Conservation (phyloP, 2,888 invertebrate species). For the Lypha dubia region DNA sequence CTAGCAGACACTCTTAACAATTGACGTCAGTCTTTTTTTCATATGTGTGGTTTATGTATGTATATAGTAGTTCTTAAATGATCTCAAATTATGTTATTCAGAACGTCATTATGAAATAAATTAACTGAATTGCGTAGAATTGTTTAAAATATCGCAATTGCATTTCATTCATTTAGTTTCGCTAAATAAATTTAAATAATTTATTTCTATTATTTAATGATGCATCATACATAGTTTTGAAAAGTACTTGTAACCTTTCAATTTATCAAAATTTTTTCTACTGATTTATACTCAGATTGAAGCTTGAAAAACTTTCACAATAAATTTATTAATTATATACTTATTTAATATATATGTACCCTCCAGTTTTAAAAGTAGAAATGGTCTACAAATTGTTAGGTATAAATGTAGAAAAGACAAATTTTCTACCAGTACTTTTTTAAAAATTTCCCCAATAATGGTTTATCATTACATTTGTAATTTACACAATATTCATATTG, state of each 20-base stretch:
- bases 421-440: too few species aligned
- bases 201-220: not conserved
- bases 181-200: not conserved
- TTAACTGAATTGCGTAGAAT: not conserved
- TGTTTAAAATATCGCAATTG: not conserved
- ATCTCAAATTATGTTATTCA: conserved; percentile 4
- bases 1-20: not conserved
- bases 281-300: not conserved
- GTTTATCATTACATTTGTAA: too few species aligned
- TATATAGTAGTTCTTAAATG: not conserved
- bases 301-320: conserved; percentile 14
- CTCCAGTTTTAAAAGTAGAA: not conserved
- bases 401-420: too few species aligned
- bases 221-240: too few species aligned
- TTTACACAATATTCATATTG: too few species aligned
- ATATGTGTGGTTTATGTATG: too few species aligned
- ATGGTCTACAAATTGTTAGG: too few species aligned
- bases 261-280: conserved; percentile 21
- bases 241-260: not conserved
- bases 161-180: not conserved
- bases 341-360: not conserved
- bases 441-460: too few species aligned
- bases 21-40: conserved; percentile 25
- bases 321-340: not conserved
- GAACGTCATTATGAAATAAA: not conserved